phyloP scores from a whole-genome alignment of 1,140 invertebrate genomes.

The Papilio polytes region DNA sequence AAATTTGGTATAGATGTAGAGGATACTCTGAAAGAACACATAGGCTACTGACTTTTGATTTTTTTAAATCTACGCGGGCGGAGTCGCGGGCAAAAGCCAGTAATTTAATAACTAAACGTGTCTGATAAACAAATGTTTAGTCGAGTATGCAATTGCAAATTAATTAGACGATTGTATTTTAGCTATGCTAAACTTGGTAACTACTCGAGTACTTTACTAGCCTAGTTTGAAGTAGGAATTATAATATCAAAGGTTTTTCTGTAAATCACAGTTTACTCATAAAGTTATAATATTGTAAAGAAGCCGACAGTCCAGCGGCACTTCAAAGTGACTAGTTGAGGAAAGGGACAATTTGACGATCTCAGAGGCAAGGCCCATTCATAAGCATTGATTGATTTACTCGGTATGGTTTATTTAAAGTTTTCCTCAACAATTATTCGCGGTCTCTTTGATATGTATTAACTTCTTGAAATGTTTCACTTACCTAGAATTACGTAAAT shows the following conservation, averaged over 20 bases:
- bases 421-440: background rate
- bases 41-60: no score
- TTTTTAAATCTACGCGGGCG: no score
- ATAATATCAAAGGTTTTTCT: background rate
- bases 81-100: no score
- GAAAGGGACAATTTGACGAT: background rate
- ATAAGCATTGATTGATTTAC: conserved; percentile 3
- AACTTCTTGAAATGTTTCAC: conserved; percentile 28
- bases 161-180: no score
- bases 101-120: no score
- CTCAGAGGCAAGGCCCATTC: background rate
- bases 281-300: background rate
- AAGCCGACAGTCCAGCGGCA: background rate
- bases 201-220: no score
- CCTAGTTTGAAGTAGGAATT: no score
- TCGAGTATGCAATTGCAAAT: no score
- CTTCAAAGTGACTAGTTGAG: conserved; percentile 1
- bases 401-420: background rate
- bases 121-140: no score
- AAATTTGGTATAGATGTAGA: no score
- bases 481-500: background rate
- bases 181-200: no score
- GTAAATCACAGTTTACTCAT: background rate
- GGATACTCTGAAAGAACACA: no score
- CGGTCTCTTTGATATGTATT: conserved; percentile 39